Evolutionary conservation across 2,797 vertebrate genomes (phyloP).

Genomic region (Diglossa cyanea): DNA sequence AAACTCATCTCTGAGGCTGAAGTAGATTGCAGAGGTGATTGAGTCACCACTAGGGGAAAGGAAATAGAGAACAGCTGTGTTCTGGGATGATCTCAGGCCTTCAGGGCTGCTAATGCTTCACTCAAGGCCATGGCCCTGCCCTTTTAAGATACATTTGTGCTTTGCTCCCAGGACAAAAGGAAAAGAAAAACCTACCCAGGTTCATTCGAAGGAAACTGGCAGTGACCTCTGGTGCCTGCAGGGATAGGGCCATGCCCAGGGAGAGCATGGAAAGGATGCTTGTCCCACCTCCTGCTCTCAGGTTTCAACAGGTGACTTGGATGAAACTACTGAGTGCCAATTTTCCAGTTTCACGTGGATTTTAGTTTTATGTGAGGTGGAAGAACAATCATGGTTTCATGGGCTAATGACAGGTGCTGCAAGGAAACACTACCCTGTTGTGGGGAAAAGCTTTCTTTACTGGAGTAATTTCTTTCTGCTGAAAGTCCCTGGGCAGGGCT

Average conservation of each 20-base stretch:
- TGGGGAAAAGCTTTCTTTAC: not conserved
- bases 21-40: not conserved
- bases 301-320: not conserved
- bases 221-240: not conserved
- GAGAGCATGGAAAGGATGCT: not conserved
- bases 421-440: not conserved
- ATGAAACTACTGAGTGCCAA: not conserved
- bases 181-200: not conserved
- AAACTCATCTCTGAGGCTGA: not conserved
- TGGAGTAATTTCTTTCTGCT: not conserved
- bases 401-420: not conserved
- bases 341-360: not conserved
- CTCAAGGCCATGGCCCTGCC: not conserved
- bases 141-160: not conserved
- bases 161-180: not conserved
- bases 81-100: not conserved
- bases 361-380: not conserved
- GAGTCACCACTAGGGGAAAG: not conserved
- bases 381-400: not conserved
- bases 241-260: accelerated
- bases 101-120: not conserved
- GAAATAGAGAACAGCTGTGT: not conserved
- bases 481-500: not conserved
- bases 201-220: not conserved
- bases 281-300: not conserved